Evolutionary conservation across 2,797 vertebrate genomes (phyloP).

Genomic region (Onychomys arenicola): DNA sequence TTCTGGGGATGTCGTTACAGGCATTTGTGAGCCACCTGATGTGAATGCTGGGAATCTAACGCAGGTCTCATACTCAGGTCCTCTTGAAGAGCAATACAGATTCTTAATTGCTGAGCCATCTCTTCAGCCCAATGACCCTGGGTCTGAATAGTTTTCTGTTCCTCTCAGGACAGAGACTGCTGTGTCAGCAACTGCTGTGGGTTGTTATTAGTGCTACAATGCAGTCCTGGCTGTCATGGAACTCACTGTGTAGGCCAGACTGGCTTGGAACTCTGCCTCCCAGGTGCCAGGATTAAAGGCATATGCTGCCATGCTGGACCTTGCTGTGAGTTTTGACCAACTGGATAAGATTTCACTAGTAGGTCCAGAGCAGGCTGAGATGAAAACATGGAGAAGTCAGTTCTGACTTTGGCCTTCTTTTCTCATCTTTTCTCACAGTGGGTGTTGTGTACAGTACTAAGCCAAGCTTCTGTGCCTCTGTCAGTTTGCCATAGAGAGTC

Average conservation of each 20-base stretch:
- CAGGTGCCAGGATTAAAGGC: background rate
- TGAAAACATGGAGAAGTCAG: background rate
- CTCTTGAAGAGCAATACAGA: background rate
- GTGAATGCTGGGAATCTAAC: background rate
- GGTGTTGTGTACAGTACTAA: background rate
- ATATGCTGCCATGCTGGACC: background rate
- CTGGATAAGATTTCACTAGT: slow-evolving; percentile 9
- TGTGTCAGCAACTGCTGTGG: background rate
- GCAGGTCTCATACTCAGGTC: background rate
- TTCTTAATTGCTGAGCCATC: background rate
- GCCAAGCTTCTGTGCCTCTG: background rate
- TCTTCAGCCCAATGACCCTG: background rate
- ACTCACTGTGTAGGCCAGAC: background rate
- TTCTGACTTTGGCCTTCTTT: background rate
- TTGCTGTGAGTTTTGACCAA: slow-evolving; percentile 2
- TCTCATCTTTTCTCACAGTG: background rate
- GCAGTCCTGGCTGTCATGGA: background rate
- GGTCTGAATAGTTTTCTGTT: slow-evolving; percentile 21
- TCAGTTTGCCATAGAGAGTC: background rate
- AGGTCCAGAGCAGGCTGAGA: background rate
- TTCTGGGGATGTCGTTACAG: background rate
- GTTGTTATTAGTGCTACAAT: background rate
- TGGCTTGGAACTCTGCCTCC: background rate
- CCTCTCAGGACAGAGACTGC: background rate
- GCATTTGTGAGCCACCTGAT: background rate